Evolutionary conservation across 2,888 invertebrate species (phyloP), one percentile per base, ranked within the genome.

Genomic region (Coremacera marginata): DNA sequence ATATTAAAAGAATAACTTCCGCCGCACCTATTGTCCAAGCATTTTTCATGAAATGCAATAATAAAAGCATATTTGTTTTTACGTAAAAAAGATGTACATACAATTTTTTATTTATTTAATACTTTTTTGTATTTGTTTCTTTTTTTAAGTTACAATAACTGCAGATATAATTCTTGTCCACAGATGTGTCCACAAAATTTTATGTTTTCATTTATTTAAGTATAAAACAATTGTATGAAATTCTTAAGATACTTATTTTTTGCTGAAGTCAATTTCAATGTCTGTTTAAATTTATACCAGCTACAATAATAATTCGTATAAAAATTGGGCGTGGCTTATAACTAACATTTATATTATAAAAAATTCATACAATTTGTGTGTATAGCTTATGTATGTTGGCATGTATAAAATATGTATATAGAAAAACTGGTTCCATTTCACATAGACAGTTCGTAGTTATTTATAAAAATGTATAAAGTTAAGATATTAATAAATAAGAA

Each of bases 51-150:
- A 37, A 37, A 1, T 44, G 11, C 44, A 44, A 44, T 14, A 44
- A 31, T 31, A 44, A 44, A 11, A 11, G 11, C 44, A 44, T 44
- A 14, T 44, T 44, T 44, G 11, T 44, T 44, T 44, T 44, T 7
- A 44, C 44, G 44, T 44, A 44, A 44, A 44, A 44, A 44, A 44
- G 44, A 37, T 37, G 37, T 57, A 57, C 57, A 57, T 25, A 22
- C 8, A 67, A 67, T 67, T 27, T 49, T 68, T 68, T 51, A 68
- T 44, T 68, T 49, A 68, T 14, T 22, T 60, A 60, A 27, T 22
- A 25, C 57, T 44, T 44, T 8, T 44, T 44, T 44, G 44, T 44
- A 11, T 44, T 11, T 14, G 5, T 4, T 37, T 37, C 8, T 37
- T 37, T 37, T 8, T 31, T 31, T 31, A 37, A 37, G 44, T 44